Evolutionary conservation across 92 coral and sea anemone genomes (phyloP).

Genomic region (Parazoanthus darwini): DNA sequence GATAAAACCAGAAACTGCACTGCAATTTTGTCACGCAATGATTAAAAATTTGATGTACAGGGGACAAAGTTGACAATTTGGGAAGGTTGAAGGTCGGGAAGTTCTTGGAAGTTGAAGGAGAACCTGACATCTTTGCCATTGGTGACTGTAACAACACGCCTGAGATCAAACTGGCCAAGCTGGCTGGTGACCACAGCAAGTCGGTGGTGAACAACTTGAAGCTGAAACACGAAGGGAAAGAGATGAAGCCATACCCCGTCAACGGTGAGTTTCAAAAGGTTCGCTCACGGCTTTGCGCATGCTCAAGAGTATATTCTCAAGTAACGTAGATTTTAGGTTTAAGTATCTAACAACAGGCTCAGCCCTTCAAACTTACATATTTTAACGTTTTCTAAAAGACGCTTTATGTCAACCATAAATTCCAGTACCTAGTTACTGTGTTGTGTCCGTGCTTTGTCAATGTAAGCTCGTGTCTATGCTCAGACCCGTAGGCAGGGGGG

Average conservation of each 20-base stretch:
- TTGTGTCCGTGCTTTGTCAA: neutral
- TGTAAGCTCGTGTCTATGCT: neutral
- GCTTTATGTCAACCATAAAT: too few relatives aligned
- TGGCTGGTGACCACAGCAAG: conserved; percentile 72
- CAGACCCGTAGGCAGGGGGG: too few relatives aligned
- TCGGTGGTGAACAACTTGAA: conserved; percentile 78
- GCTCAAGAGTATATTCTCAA: neutral
- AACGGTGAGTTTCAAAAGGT: neutral
- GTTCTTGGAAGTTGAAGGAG: conserved; percentile 80
- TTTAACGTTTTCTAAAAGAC: too few relatives aligned
- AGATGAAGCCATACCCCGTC: conserved; percentile 67
- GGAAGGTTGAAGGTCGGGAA: conserved; percentile 87
- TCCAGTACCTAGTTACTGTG: too few relatives aligned
- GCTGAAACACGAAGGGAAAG: conserved; percentile 79
- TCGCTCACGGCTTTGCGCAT: neutral
- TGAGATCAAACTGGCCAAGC: conserved; percentile 88
- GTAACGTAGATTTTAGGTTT: neutral
- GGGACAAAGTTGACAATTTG: conserved; percentile 71
- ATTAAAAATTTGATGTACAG: conserved; percentile 38
- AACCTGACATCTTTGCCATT: conserved; percentile 90
- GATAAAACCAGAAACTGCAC: neutral
- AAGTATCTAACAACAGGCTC: neutral
- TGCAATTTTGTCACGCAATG: neutral
- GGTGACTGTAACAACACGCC: conserved; percentile 90
- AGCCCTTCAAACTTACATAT: neutral